These are phyloP conservation scores for Cnemophilus loriae DNA, from an alignment of 2,113 vertebrate species.

Conservation along the genomic window DNA sequence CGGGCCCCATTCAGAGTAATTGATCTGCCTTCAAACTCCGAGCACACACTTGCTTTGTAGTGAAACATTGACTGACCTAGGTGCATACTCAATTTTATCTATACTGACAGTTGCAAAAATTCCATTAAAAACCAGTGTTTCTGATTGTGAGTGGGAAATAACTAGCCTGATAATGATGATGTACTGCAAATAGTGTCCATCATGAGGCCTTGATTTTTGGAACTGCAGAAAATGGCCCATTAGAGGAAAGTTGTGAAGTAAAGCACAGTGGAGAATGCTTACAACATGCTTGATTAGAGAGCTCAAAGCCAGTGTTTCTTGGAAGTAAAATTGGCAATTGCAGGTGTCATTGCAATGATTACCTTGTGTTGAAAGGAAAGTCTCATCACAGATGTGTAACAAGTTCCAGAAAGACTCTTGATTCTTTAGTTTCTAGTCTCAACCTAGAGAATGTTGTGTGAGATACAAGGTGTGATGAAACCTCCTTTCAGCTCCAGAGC, in stretches of 20 bases:
- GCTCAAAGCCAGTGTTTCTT: neutral
- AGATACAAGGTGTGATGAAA: neutral
- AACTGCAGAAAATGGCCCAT: neutral
- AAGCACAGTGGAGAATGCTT: neutral
- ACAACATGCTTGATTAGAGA: neutral
- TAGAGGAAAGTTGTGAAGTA: neutral
- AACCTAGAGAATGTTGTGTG: neutral
- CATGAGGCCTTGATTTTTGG: neutral
- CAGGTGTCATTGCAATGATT: neutral
- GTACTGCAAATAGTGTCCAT: rapidly evolving
- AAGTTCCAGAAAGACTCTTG: neutral
- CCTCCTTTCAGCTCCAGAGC: neutral
- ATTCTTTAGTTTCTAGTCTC: neutral
- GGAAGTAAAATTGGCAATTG: neutral
- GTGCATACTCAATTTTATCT: neutral
- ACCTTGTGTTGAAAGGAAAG: neutral
- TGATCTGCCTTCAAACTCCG: neutral
- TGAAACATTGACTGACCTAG: neutral
- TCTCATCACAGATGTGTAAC: neutral
- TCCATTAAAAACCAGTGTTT: neutral
- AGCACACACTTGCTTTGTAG: neutral
- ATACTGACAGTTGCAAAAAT: neutral
- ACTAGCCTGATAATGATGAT: neutral
- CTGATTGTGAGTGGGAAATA: neutral
- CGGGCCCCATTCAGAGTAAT: neutral